Evolutionary conservation across 2,113 vertebrate species (phyloP).

Genomic region (Catharus fuscescens): DNA sequence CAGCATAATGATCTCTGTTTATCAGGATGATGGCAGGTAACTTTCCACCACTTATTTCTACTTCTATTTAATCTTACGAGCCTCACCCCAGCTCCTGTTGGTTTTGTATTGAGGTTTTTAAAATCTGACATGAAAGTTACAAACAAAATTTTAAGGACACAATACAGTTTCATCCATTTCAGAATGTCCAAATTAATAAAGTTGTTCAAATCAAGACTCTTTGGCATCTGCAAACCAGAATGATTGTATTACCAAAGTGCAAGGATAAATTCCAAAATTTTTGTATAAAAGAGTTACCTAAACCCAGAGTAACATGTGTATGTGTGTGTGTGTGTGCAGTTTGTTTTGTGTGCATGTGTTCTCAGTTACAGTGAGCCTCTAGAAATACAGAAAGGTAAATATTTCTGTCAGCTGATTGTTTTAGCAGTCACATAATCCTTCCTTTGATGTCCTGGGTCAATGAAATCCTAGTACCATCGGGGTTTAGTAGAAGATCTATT

Average conservation of each 20-base stretch:
- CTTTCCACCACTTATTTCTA: background rate
- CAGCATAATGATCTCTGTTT: background rate
- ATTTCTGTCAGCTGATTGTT: constrained; percentile 51
- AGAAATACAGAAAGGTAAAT: constrained; percentile 18
- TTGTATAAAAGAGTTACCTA: background rate
- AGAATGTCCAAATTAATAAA: background rate
- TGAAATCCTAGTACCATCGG: constrained; percentile 54
- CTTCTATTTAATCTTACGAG: background rate
- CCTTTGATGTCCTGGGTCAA: constrained; percentile 73
- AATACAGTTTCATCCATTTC: background rate
- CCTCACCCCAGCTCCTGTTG: background rate
- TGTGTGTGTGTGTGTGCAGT: fast-evolving
- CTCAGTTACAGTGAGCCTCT: background rate
- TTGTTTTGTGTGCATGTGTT: background rate
- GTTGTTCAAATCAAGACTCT: background rate
- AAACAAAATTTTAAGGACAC: background rate
- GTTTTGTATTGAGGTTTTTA: background rate
- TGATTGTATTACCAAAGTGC: background rate
- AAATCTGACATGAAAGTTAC: background rate
- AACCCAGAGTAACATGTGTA: background rate
- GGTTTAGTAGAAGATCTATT: constrained; percentile 53
- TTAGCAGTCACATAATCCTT: constrained; percentile 56
- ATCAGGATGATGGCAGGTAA: background rate
- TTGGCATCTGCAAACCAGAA: background rate
- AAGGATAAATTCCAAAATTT: background rate